A percentile compares a stretch with the other conserved stretches of the same genome.
Evolutionary conservation across 2,888 invertebrate species (phyloP).

Genomic region (Tortricodes alternella): DNA sequence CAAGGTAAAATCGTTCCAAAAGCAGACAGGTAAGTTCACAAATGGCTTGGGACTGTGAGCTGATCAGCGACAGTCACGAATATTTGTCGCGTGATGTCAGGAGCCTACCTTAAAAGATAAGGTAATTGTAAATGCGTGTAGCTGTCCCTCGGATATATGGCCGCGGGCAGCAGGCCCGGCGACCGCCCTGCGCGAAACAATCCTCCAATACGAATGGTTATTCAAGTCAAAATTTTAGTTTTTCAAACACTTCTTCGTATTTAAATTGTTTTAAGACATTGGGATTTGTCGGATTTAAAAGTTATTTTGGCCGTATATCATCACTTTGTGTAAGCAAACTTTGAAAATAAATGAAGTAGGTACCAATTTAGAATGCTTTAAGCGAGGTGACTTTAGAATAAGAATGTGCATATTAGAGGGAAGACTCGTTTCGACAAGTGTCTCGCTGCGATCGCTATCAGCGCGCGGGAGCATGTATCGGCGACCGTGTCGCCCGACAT

Average conservation of each 20-base stretch:
- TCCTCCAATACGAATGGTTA: too few species aligned
- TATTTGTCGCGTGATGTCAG: slow-evolving; percentile 75
- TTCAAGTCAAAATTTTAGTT: too few species aligned
- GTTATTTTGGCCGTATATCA: too few species aligned
- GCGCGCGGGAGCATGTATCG: slow-evolving; percentile 45
- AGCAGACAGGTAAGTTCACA: slow-evolving; percentile 23
- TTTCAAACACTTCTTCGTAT: too few species aligned
- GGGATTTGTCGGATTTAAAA: too few species aligned
- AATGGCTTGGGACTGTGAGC: slow-evolving; percentile 28
- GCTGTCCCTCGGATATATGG: slow-evolving; percentile 71
- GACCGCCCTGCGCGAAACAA: slow-evolving; percentile 30
- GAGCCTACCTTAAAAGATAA: slow-evolving; percentile 65
- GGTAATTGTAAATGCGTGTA: slow-evolving; percentile 78
- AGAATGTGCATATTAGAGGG: not conserved
- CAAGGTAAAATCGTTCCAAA: slow-evolving; percentile 10
- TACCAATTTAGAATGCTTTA: too few species aligned
- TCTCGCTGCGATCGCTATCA: slow-evolving; percentile 26
- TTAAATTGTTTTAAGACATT: too few species aligned
- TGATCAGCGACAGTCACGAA: slow-evolving; percentile 53
- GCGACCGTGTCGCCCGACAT: slow-evolving; percentile 50
- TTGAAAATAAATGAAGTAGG: too few species aligned
- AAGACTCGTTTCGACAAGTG: not conserved
- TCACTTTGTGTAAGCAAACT: too few species aligned
- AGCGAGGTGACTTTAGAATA: too few species aligned
- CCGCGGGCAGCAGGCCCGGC: slow-evolving; percentile 43